phyloP scores from a whole-genome alignment of 2,888 invertebrate species.

The Bibio marci region DNA sequence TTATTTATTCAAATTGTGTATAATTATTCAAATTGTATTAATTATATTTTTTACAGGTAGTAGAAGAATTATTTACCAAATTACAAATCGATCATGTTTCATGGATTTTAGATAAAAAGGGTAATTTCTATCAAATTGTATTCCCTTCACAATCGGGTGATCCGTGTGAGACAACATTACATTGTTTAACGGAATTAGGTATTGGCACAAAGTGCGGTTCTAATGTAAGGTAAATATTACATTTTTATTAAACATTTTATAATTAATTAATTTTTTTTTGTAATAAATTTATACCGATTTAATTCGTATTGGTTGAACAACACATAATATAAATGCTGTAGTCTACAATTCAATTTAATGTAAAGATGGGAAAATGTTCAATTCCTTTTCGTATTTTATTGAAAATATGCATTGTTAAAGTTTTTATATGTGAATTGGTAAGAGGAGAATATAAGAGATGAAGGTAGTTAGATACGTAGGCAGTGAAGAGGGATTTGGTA shows the following conservation, averaged over 20 bases:
- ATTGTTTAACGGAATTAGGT: conserved; percentile 53
- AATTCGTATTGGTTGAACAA: too few relatives aligned
- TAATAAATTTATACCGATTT: not conserved
- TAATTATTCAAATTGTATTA: too few relatives aligned
- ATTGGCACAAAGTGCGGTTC: conserved; percentile 52
- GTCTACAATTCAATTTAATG: too few relatives aligned
- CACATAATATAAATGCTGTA: too few relatives aligned
- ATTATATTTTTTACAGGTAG: conserved; percentile 35
- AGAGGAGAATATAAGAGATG: not conserved
- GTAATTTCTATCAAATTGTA: conserved; percentile 50
- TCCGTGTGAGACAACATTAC: conserved; percentile 53
- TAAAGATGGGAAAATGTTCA: too few relatives aligned
- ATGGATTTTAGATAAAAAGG: conserved; percentile 49
- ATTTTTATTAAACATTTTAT: too few relatives aligned
- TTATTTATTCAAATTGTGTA: too few relatives aligned
- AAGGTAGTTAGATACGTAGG: not conserved
- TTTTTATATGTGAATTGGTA: not conserved
- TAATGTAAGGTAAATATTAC: conserved; percentile 42
- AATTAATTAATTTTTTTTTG: not conserved
- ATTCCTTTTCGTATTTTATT: too few relatives aligned
- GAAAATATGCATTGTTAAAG: not conserved
- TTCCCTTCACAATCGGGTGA: conserved; percentile 54
- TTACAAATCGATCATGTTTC: conserved; percentile 50
- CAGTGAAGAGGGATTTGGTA: too few relatives aligned
- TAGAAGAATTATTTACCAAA: conserved; percentile 47